These are phyloP conservation scores for Augiades crinisus DNA, from an alignment of 2,888 invertebrate species.

Conservation along the genomic window DNA sequence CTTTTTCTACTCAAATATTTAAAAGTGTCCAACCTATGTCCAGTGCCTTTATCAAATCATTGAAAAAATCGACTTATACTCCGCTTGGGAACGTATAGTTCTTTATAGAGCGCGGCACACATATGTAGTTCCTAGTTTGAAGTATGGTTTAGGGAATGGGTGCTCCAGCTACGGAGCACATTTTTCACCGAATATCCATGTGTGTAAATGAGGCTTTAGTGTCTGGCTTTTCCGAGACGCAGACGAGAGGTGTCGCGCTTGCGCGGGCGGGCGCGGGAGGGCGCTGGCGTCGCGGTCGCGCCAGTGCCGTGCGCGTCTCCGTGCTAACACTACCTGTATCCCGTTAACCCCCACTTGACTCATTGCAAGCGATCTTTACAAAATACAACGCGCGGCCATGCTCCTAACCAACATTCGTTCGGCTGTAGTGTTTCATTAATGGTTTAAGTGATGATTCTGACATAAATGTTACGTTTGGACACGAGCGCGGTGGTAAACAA, in stretches of 20 bases:
- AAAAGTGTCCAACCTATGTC: no score
- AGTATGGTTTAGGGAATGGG: conserved; percentile 13
- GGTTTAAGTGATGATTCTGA: conserved; percentile 65
- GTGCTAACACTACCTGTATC: conserved; percentile 48
- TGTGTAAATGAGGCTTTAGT: conserved; percentile 56
- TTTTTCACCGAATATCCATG: conserved; percentile 22
- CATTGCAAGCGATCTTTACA: conserved; percentile 54
- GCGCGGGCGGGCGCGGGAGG: conserved; percentile 48
- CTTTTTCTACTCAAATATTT: conserved; percentile 5
- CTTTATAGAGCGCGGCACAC: neutral
- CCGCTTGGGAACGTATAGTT: neutral
- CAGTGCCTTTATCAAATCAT: no score
- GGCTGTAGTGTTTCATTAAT: conserved; percentile 53
- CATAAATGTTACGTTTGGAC: conserved; percentile 41
- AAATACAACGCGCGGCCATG: conserved; percentile 54
- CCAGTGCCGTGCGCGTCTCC: conserved; percentile 65
- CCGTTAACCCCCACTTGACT: conserved; percentile 38
- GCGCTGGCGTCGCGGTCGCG: conserved; percentile 57
- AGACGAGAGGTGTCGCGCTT: conserved; percentile 34
- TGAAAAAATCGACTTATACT: no score
- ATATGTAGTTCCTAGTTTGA: neutral
- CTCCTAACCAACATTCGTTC: conserved; percentile 45
- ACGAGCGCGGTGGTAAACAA: conserved; percentile 50
- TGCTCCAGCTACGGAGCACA: conserved; percentile 11
- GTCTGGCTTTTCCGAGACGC: conserved; percentile 37